Percentiles rank a stretch among this genome's conserved stretches.
Conservation (phyloP, 2,113 vertebrate species). For the Cichladusa arquata region DNA sequence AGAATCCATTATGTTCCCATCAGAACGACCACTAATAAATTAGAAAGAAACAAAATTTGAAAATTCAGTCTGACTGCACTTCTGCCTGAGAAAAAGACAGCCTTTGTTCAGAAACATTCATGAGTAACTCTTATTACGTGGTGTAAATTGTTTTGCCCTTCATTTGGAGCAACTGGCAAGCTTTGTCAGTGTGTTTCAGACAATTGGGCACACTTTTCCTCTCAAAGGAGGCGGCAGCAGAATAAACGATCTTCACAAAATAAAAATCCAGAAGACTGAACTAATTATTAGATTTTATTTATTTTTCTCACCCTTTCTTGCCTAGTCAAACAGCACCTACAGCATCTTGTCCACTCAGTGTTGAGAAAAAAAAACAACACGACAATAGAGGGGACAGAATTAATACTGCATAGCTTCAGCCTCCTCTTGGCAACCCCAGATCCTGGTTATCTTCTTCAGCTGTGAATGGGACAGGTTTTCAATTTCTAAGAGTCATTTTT, state of each 20-base stretch:
- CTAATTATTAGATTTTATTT: background rate
- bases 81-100: background rate
- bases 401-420: background rate
- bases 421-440: background rate
- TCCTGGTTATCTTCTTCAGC: background rate
- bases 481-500: background rate
- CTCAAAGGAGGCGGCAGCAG: background rate
- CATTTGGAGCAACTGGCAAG: background rate
- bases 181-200: background rate
- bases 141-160: background rate
- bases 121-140: background rate
- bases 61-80: background rate
- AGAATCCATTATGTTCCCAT: background rate
- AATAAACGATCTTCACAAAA: background rate
- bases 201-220: background rate
- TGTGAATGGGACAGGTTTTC: background rate
- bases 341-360: background rate
- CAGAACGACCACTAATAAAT: background rate
- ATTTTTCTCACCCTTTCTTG: background rate
- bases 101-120: background rate
- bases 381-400: background rate
- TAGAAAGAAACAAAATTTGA: background rate
- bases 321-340: background rate
- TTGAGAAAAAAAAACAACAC: rapidly evolving
- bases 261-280: background rate